A percentile compares a stretch with the other conserved stretches of the same genome.
Evolutionary conservation across 2,113 vertebrate genomes (phyloP).

Genomic region (Chamaea fasciata): DNA sequence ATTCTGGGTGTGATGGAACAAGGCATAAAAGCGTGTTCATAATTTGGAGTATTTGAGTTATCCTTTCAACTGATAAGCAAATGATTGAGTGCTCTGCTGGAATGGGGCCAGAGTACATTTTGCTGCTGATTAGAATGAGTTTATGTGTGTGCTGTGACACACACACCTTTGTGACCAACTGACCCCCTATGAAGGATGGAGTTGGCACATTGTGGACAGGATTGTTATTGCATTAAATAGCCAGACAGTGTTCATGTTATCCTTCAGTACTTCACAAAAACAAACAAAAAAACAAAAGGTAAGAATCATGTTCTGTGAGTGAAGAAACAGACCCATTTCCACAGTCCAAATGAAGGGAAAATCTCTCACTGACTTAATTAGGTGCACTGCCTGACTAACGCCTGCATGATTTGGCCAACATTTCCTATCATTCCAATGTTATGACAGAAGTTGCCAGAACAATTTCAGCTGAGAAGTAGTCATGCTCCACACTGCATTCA

Average conservation of each 20-base stretch:
- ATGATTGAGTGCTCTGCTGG: constrained; percentile 45
- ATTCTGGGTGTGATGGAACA: constrained; percentile 23
- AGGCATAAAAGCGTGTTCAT: not conserved
- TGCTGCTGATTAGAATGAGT: not conserved
- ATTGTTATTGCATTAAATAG: not conserved
- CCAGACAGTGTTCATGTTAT: not conserved
- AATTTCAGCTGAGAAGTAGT: constrained; percentile 14
- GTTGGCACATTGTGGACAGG: not conserved
- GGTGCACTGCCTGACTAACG: constrained; percentile 8
- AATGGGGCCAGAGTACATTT: not conserved
- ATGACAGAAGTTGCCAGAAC: constrained; percentile 12
- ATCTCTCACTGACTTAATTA: constrained; percentile 15
- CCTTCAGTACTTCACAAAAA: not conserved
- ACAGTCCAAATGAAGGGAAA: not conserved
- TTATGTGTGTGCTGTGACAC: rapidly evolving
- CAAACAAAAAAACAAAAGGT: not conserved
- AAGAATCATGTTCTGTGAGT: not conserved
- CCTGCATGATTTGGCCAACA: constrained; percentile 27
- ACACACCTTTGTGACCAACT: not conserved
- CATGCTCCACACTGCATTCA: not conserved
- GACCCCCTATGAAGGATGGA: not conserved
- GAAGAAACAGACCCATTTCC: not conserved
- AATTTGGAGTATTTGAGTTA: constrained; percentile 17
- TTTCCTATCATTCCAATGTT: constrained; percentile 33
- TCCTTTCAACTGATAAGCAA: constrained; percentile 15